Conservation (phyloP, 2,113 vertebrate species). For the Columba janthina region DNA sequence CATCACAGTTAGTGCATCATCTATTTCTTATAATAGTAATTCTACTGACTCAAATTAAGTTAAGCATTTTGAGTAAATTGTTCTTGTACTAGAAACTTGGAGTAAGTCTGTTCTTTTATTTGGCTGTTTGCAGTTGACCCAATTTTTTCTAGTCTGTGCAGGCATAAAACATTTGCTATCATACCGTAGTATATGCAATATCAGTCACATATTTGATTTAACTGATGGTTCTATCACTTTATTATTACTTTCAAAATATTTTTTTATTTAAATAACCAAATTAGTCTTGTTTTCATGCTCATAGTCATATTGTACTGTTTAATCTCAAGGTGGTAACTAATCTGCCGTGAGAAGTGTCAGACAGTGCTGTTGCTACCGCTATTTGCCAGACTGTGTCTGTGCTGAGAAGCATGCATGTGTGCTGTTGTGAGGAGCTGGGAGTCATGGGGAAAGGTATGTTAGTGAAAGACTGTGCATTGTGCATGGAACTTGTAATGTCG, state of each 20-base stretch:
- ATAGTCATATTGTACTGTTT: neutral
- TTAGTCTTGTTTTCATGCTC: neutral
- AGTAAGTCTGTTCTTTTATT: neutral
- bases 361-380: neutral
- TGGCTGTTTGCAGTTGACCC: neutral
- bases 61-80: neutral
- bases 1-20: neutral
- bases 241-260: neutral
- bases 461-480: neutral
- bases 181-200: neutral
- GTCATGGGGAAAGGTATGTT: neutral
- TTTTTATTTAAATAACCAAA: neutral
- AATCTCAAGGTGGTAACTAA: constrained; percentile 4
- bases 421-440: neutral
- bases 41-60: neutral
- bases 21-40: neutral
- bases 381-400: neutral
- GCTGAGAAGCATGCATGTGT: neutral
- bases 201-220: neutral
- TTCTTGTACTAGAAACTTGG: neutral
- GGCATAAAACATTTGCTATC: neutral
- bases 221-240: neutral
- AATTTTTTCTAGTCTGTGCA: neutral
- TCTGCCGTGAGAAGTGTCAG: neutral
- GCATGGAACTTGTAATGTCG: neutral